Evolutionary conservation across 2,113 vertebrate genomes (phyloP).

Genomic region (Alethe castanea): DNA sequence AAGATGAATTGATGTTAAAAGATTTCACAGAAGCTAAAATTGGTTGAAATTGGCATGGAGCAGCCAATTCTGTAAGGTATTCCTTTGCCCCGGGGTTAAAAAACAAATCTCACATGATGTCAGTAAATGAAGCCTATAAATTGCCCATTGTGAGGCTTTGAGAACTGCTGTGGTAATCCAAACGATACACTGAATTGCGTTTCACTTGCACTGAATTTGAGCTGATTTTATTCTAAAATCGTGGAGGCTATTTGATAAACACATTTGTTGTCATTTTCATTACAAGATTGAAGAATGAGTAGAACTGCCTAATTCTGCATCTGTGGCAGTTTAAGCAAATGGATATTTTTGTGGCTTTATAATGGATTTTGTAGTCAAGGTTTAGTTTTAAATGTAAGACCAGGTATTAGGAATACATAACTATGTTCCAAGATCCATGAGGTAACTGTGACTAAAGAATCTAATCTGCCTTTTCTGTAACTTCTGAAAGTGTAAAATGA

Average conservation of each 20-base stretch:
- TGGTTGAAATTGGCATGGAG: neutral
- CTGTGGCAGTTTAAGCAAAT: neutral
- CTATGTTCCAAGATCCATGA: neutral
- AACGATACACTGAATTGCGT: neutral
- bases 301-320: neutral
- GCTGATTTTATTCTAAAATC: neutral
- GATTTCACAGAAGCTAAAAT: neutral
- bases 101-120: neutral
- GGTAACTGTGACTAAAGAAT: neutral
- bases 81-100: neutral
- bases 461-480: neutral
- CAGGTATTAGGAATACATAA: accelerated
- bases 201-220: neutral
- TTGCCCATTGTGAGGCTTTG: neutral
- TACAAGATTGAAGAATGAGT: neutral
- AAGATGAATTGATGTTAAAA: neutral
- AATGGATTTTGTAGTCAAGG: neutral
- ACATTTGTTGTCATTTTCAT: neutral
- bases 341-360: neutral
- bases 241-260: neutral
- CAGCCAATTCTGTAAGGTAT: neutral
- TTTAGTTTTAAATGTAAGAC: neutral
- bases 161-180: neutral
- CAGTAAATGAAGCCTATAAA: neutral
- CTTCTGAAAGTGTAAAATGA: neutral